These are phyloP conservation scores for Desoria tigrina DNA, from an alignment of 2,888 invertebrate genomes.

Conservation along the genomic window DNA sequence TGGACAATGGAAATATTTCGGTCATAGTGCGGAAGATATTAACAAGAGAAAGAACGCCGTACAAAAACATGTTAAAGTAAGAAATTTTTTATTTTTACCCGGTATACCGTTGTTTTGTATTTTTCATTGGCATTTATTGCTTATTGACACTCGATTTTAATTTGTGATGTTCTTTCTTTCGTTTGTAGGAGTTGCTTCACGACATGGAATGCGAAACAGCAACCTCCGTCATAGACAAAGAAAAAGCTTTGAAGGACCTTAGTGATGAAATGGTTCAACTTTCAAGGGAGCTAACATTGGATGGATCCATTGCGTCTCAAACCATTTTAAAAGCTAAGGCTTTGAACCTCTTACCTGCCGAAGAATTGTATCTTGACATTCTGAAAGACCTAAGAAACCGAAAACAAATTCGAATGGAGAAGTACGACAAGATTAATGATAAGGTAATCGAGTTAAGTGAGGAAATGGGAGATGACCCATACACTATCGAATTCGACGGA, in stretches of 20 bases:
- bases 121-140: no score
- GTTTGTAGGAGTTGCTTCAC: constrained; percentile 28
- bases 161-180: no score
- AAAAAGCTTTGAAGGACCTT: constrained; percentile 16
- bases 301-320: not conserved
- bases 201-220: constrained; percentile 37
- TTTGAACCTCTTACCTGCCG: constrained; percentile 23
- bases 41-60: constrained; percentile 22
- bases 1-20: constrained; percentile 23
- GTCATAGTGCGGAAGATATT: constrained; percentile 24
- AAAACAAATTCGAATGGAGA: constrained; percentile 38
- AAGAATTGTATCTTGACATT: constrained; percentile 11
- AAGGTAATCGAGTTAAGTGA: constrained; percentile 19
- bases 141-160: no score
- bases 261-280: constrained; percentile 28
- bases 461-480: constrained; percentile 31
- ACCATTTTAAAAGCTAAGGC: constrained; percentile 9
- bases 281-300: constrained; percentile 32
- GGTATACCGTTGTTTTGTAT: no score
- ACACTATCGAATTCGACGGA: constrained; percentile 32
- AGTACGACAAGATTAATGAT: constrained; percentile 31
- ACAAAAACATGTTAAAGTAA: constrained; percentile 26
- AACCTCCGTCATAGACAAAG: constrained; percentile 17
- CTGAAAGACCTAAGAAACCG: constrained; percentile 25
- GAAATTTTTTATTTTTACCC: not conserved